Evolutionary conservation across 1,140 invertebrate species (phyloP), one percentile per base, ranked within the genome.

Genomic region (Trichogramma pretiosum): DNA sequence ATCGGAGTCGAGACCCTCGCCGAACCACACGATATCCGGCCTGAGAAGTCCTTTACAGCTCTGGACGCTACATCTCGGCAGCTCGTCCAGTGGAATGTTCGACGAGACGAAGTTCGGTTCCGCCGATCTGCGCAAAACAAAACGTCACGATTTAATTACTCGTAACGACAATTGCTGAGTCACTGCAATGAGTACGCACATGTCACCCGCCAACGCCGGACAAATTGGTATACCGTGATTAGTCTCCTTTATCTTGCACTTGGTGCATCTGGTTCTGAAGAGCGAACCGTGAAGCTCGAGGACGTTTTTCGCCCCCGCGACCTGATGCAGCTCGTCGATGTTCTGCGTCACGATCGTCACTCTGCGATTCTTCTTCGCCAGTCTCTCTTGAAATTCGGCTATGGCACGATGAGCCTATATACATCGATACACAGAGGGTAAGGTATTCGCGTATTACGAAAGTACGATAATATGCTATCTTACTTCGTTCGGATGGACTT

Each of bases 1-100:
- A 44, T 75, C 59, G 17, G 69, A 48, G 52, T 91, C 76, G 39
- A 93, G 72, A 59, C 71, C 75, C 77, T 94, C 90, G 5, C 88
- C 88, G 76, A 93, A 93, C 90, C 90, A 93, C 11, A 93, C 84
- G 52, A 93, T 87, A 64, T 89, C 77, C 3, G 89, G 89, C 43
- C 91, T 71, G 8, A 91, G 63, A n/a, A 93, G 66, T 17, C 82
- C 84, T 33, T 66, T 69, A 67, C 90, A 93, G 35, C 50, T 49
- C 23, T 59, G 24, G 60, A 78, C 74, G 47, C 74, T 72, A 65
- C 89, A 93, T 58, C 77, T 75, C 16, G 89, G 89, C 43, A 93
- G 63, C 22, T 82, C 67, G 53, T 81, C 68, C 16, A 75, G 64
- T 33, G 83, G 78, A 56, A 92, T 87, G 40, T 63, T 43, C 22